phyloP scores from a whole-genome alignment of 2,113 vertebrate species.

The Phalacrocorax aristotelis region DNA sequence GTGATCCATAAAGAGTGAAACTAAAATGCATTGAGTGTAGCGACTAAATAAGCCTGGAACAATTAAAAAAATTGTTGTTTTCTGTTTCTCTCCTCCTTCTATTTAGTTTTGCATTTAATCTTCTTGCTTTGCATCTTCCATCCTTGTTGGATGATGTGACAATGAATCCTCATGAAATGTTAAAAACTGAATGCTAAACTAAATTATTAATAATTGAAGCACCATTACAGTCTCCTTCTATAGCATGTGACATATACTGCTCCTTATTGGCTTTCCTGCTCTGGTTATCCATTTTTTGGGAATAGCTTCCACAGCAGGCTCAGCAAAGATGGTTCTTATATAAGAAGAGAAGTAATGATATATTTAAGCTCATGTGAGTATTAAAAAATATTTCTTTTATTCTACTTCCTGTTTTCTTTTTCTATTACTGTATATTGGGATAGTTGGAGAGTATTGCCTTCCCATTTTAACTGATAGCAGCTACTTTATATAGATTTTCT shows the following conservation, averaged over 20 bases:
- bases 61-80: neutral
- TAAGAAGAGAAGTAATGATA: neutral
- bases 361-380: neutral
- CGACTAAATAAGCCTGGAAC: neutral
- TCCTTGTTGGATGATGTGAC: neutral
- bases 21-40: constrained; percentile 17
- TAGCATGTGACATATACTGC: neutral
- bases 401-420: neutral
- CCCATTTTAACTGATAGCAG: neutral
- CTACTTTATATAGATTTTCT: neutral
- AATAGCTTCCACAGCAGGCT: neutral
- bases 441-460: neutral
- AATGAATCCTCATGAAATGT: constrained; percentile 22
- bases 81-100: neutral
- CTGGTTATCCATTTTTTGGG: neutral
- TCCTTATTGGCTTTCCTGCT: neutral
- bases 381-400: neutral
- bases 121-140: neutral
- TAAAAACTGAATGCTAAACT: neutral
- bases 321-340: neutral
- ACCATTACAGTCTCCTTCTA: neutral
- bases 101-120: neutral
- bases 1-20: constrained; percentile 31
- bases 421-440: neutral
- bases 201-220: neutral